Evolutionary conservation across 2,113 vertebrate genomes (phyloP).

Genomic region (Trichechus manatus): DNA sequence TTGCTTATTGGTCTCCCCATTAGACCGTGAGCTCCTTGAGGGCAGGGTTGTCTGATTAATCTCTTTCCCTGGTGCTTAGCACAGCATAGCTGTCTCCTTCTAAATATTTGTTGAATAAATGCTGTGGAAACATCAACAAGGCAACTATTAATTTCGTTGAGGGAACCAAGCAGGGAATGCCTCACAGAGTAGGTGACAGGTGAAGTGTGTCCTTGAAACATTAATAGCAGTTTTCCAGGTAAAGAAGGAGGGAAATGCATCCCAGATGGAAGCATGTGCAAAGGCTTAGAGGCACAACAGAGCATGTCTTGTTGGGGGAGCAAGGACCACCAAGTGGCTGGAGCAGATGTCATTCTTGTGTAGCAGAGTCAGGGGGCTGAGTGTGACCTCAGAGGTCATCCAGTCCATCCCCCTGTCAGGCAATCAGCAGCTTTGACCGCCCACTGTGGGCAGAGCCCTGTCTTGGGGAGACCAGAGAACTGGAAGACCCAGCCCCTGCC

Average conservation of each 20-base stretch:
- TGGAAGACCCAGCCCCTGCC: conserved; percentile 83
- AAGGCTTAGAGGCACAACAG: background rate
- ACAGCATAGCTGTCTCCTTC: background rate
- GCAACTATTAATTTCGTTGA: conserved; percentile 44
- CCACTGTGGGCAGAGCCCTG: conserved; percentile 85
- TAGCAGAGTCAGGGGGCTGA: conserved; percentile 81
- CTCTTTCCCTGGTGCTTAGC: conserved; percentile 24
- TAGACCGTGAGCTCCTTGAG: conserved; percentile 53
- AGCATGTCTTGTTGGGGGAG: conserved; percentile 51
- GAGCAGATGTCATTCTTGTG: conserved; percentile 52
- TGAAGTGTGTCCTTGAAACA: conserved; percentile 23
- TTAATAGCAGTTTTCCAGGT: background rate
- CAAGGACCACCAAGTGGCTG: background rate
- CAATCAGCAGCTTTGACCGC: conserved; percentile 84
- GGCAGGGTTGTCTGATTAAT: background rate
- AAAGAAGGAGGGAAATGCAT: conserved; percentile 39
- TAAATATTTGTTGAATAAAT: background rate
- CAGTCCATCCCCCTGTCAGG: conserved; percentile 84
- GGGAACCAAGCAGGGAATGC: background rate
- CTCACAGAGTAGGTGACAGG: conserved; percentile 24
- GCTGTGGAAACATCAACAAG: background rate
- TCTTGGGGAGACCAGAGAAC: conserved; percentile 84
- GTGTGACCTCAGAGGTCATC: conserved; percentile 82
- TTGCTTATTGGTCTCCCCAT: conserved; percentile 37
- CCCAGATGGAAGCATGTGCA: conserved; percentile 43